A percentile compares a stretch with the other conserved stretches of the same genome.
Evolutionary conservation across 1,140 invertebrate genomes (phyloP).

Genomic region (Drosophila arizonae): DNA sequence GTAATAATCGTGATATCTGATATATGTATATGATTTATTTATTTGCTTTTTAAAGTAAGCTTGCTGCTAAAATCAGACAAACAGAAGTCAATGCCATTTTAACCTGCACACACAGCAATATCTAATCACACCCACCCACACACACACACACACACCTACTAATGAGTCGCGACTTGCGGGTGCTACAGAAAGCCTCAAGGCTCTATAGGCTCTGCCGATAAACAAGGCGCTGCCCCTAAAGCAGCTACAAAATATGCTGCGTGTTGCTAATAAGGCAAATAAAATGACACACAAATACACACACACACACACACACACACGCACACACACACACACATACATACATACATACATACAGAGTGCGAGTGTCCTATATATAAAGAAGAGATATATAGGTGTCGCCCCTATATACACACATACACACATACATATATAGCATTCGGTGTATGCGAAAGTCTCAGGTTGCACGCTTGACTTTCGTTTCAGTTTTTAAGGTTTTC

Average conservation of each 20-base stretch:
- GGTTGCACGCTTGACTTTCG: constrained; percentile 26
- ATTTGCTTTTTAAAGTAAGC: constrained; percentile 53
- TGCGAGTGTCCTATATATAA: constrained; percentile 69
- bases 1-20: constrained; percentile 11
- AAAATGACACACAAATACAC: constrained; percentile 51
- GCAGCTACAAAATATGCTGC: constrained; percentile 78
- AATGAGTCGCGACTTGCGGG: constrained; percentile 51
- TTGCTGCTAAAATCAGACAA: constrained; percentile 55
- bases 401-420: constrained; percentile 16
- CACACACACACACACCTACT: constrained; percentile 52
- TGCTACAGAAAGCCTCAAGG: constrained; percentile 16
- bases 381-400: constrained; percentile 51
- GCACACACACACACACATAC: constrained; percentile 9
- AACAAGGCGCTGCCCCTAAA: constrained; percentile 61
- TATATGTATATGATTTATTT: constrained; percentile 31
- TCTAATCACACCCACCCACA: constrained; percentile 11
- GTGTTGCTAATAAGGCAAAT: constrained; percentile 77
- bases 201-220: constrained; percentile 25
- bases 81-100: constrained; percentile 73
- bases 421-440: constrained; percentile 22
- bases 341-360: background rate
- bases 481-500: constrained; percentile 8
- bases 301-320: constrained; percentile 10
- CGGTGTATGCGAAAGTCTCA: constrained; percentile 53
- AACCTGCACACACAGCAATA: constrained; percentile 25